Base-by-base conservation (phyloP, 2,113 vertebrate species). In the Pongo abelii region DNA sequence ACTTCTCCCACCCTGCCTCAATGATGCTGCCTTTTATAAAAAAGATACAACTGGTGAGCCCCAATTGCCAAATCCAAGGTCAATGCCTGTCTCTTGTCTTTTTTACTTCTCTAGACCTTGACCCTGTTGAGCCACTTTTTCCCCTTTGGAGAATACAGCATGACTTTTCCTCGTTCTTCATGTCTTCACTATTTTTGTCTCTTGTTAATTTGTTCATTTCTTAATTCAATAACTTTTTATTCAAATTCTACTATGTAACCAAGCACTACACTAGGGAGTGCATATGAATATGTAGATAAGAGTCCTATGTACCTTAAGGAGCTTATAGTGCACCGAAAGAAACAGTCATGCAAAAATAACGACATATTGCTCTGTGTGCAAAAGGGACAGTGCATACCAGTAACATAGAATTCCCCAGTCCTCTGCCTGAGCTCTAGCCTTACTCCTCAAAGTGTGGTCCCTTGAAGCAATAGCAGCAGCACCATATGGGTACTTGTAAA, bases 361-460 rank as follows among this genome's bases (percentile, higher is more conserved):
- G n/a, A 52, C 25, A 48, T 11, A 25, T 6, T 43, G 4, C 40
- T 84, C 40, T 40, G 48, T 61, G 38, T 27, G 38, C 77, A 89
- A 93, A 80, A 61, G 43, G 1, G 2, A 89, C 85, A 10, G 48
- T n/a, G 11, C 9, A 8, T 2, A 50, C 43, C n/a, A 46, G 35
- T 4, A n/a, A 48, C 50, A 55, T 0, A n/a, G n/a, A 57, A 16
- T 10, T 12, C 0, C 50, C 74, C 50, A 32, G 57, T 69, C 20
- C 75, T 46, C 64, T 70, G n/a, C 18, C 46, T 0, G 18, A 11
- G 17, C 43, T 61, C 43, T 57, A 9, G 75, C 6, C 35, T 84
- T 67, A 13, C 43, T 48, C 10, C 43, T 86, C 23, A 77, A 14
- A 55, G 25, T 64, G 43, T 64, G 32, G 35, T 89, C 23, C 32